Evolutionary conservation across 2,113 vertebrate genomes (phyloP).

Genomic region (Elgaria multicarinata): DNA sequence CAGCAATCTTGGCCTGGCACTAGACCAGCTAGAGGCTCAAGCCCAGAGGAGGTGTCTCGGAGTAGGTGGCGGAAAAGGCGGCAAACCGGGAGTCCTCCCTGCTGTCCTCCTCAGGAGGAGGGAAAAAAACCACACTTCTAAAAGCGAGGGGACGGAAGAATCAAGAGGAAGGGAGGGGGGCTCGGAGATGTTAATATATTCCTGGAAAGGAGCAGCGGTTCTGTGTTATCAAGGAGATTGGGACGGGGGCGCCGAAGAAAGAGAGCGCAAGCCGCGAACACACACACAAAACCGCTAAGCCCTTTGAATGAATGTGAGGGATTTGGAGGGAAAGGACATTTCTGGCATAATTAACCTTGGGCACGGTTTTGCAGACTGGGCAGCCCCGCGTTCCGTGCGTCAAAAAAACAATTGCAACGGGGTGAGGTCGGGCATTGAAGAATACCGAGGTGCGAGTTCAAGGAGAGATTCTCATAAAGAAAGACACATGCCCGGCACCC

Average conservation of each 20-base stretch:
- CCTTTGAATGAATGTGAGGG: not conserved
- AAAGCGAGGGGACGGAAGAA: no score
- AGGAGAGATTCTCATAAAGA: not conserved
- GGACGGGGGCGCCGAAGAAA: not conserved
- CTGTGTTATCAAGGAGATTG: no score
- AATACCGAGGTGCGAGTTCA: not conserved
- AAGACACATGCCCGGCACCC: not conserved
- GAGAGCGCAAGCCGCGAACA: not conserved
- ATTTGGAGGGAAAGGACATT: not conserved
- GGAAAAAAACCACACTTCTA: not conserved
- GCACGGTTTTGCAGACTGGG: not conserved
- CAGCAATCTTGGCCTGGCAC: not conserved
- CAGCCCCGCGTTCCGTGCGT: no score
- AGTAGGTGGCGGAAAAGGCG: not conserved
- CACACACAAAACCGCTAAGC: not conserved
- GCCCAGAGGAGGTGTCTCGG: no score
- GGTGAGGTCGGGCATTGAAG: no score
- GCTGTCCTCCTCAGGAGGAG: not conserved
- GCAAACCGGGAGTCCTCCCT: no score
- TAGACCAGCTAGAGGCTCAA: accelerated
- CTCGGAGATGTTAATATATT: not conserved
- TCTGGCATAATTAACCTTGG: constrained; percentile 8
- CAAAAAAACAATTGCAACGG: not conserved
- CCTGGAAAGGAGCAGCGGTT: not conserved
- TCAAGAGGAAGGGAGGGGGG: not conserved